Evolutionary conservation across 2,113 vertebrate genomes (phyloP).

Genomic region (Mugil cephalus): DNA sequence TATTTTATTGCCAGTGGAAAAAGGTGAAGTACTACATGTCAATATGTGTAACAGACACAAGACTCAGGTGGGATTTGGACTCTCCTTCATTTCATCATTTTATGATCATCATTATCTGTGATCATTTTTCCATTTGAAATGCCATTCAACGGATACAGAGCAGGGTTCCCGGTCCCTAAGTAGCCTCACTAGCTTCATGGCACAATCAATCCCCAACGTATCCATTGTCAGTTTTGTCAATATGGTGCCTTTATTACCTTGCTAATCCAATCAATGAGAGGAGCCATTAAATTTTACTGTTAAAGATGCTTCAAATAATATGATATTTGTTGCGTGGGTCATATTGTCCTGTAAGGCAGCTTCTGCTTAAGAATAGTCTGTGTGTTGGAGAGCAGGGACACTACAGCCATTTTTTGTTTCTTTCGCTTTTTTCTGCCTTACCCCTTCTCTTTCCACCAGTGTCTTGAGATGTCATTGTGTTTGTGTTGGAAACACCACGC

Average conservation of each 20-base stretch:
- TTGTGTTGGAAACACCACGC: not conserved
- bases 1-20: too few species aligned
- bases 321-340: slow-evolving; percentile 51
- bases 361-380: slow-evolving; percentile 17
- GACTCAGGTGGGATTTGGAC: slow-evolving; percentile 30
- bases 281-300: slow-evolving; percentile 66
- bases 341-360: slow-evolving; percentile 18
- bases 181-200: slow-evolving; percentile 45
- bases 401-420: too few species aligned
- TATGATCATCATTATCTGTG: slow-evolving; percentile 56
- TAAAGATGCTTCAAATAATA: slow-evolving; percentile 59
- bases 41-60: slow-evolving; percentile 2
- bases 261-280: slow-evolving; percentile 72
- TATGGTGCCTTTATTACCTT: slow-evolving; percentile 74
- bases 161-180: slow-evolving; percentile 37
- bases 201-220: slow-evolving; percentile 70
- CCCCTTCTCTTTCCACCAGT: slow-evolving; percentile 4
- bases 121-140: slow-evolving; percentile 39
- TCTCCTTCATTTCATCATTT: slow-evolving; percentile 40
- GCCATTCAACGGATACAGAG: slow-evolving; percentile 27
- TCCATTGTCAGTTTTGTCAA: slow-evolving; percentile 76
- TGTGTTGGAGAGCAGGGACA: not conserved
- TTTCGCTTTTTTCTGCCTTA: not conserved
- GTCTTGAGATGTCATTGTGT: slow-evolving; percentile 19
- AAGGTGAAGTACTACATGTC: too few species aligned